Conservation (phyloP, 2,113 vertebrate species). For the Taurulus bubalis region DNA sequence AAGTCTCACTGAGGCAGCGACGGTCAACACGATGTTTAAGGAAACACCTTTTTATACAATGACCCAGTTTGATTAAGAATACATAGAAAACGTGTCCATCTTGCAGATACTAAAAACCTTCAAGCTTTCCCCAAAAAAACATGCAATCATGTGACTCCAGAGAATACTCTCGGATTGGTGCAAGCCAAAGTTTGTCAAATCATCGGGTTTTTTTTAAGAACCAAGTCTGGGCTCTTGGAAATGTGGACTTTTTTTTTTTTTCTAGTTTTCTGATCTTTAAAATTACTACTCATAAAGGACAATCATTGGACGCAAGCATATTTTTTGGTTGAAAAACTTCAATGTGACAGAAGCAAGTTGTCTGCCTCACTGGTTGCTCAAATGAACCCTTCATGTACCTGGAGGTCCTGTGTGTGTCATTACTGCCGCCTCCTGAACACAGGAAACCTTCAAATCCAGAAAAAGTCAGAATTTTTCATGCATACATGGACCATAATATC, state of each 20-base stretch:
- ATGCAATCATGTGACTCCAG: not conserved
- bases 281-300: not conserved
- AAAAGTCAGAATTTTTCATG: not conserved
- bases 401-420: not conserved
- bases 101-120: not conserved
- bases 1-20: constrained; percentile 4
- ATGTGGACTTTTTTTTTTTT: not conserved
- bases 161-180: not conserved
- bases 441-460: not conserved
- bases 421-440: constrained; percentile 22
- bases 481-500: not conserved
- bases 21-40: not conserved
- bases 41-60: constrained; percentile 1
- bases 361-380: constrained; percentile 10
- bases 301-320: no score
- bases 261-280: not conserved
- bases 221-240: not conserved
- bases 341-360: not conserved
- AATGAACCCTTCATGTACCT: constrained; percentile 6
- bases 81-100: not conserved
- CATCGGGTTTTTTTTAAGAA: no score
- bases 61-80: no score
- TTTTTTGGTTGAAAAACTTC: not conserved
- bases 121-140: not conserved
- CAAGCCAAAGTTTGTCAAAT: not conserved